Evolutionary conservation across 2,888 invertebrate species (phyloP).

Genomic region (Andrena dorsata): DNA sequence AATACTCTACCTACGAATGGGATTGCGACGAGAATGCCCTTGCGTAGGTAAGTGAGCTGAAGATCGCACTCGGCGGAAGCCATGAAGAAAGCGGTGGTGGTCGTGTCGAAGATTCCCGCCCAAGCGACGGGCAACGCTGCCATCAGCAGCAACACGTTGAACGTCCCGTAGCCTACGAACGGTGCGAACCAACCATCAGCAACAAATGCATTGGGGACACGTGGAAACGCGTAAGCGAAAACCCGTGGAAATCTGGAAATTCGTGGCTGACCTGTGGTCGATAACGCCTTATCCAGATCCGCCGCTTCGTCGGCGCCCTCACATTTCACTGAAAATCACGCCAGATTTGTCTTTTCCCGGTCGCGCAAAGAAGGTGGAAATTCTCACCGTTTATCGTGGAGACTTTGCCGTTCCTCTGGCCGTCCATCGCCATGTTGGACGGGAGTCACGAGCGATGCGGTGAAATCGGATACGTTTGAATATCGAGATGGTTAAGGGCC

Average conservation of each 20-base stretch:
- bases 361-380: not conserved
- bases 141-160: slow-evolving; percentile 88
- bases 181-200: too few species aligned
- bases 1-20: slow-evolving; percentile 89
- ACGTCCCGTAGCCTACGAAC: slow-evolving; percentile 87
- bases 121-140: slow-evolving; percentile 88
- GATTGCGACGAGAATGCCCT: slow-evolving; percentile 90
- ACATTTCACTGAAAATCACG: slow-evolving; percentile 51
- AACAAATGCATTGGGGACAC: too few species aligned
- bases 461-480: too few species aligned
- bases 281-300: slow-evolving; percentile 90
- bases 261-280: slow-evolving; percentile 86
- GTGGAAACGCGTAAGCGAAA: too few species aligned
- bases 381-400: slow-evolving; percentile 65
- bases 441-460: too few species aligned
- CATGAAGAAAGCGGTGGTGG: slow-evolving; percentile 90
- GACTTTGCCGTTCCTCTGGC: slow-evolving; percentile 25
- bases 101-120: slow-evolving; percentile 90
- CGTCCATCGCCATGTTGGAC: slow-evolving; percentile 5
- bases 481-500: too few species aligned
- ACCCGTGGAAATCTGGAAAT: too few species aligned
- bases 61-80: slow-evolving; percentile 92
- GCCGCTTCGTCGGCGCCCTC: slow-evolving; percentile 79
- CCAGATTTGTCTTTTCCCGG: slow-evolving; percentile 9
- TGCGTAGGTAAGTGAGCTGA: slow-evolving; percentile 88